Percentiles rank a stretch among this genome's conserved stretches.
phyloP scores from a whole-genome alignment of 2,888 invertebrate genomes.

The Margaritifera margaritifera region DNA sequence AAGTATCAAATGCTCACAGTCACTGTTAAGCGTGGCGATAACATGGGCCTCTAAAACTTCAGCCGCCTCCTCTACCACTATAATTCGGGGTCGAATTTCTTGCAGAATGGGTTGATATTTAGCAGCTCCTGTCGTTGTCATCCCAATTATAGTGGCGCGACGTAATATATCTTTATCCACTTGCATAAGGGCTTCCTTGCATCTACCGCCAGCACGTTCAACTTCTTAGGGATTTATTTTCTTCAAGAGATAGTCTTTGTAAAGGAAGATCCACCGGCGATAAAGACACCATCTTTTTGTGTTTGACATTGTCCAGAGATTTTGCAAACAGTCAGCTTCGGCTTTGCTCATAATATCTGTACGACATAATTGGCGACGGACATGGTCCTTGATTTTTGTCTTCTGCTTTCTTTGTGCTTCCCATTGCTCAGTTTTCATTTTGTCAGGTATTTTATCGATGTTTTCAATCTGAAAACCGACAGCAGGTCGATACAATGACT shows the following conservation, averaged over 20 bases:
- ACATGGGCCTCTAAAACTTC: slow-evolving; percentile 48
- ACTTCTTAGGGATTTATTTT: slow-evolving; percentile 24
- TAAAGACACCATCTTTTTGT: slow-evolving; percentile 73
- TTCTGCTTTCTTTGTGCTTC: too few species aligned
- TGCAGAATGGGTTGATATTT: slow-evolving; percentile 50
- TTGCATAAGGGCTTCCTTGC: slow-evolving; percentile 29
- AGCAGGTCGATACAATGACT: background rate
- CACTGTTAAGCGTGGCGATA: slow-evolving; percentile 31
- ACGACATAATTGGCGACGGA: too few species aligned
- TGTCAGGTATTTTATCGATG: too few species aligned
- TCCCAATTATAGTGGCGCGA: slow-evolving; percentile 51
- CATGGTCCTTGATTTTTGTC: too few species aligned
- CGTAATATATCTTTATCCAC: slow-evolving; percentile 47
- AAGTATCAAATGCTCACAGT: slow-evolving; percentile 47
- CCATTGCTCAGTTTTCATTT: too few species aligned
- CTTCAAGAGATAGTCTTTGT: slow-evolving; percentile 20
- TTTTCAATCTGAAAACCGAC: too few species aligned
- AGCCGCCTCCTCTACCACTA: slow-evolving; percentile 84
- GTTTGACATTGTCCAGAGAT: slow-evolving; percentile 55
- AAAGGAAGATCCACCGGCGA: slow-evolving; percentile 63
- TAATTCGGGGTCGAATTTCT: slow-evolving; percentile 65
- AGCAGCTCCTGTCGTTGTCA: slow-evolving; percentile 69
- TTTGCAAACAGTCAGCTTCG: slow-evolving; percentile 29
- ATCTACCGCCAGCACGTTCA: slow-evolving; percentile 13
- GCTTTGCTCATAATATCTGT: slow-evolving; percentile 26